phyloP scores from a whole-genome alignment of 2,113 vertebrate species.

The Aix galericulata region DNA sequence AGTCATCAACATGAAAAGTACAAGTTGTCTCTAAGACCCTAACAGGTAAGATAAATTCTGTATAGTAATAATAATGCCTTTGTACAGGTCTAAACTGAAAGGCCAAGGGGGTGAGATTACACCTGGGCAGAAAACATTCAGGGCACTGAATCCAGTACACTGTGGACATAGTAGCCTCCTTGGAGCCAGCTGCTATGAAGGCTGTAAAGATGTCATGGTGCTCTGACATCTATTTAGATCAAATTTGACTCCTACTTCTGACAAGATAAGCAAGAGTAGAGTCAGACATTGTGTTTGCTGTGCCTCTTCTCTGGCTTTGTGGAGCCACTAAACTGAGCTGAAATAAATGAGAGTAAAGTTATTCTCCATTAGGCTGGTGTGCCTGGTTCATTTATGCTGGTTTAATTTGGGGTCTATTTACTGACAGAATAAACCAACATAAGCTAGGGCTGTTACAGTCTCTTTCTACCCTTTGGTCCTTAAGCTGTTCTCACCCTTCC shows the following conservation, averaged over 20 bases:
- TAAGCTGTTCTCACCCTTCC: not conserved
- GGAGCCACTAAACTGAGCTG: not conserved
- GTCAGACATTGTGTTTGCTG: not conserved
- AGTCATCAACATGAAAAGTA: constrained; percentile 1
- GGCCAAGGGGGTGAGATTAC: constrained; percentile 46
- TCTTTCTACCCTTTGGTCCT: not conserved
- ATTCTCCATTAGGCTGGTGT: not conserved
- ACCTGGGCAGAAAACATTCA: constrained; percentile 16
- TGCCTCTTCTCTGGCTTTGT: not conserved
- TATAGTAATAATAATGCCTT: constrained; percentile 57
- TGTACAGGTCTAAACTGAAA: constrained; percentile 36
- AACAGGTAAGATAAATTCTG: constrained; percentile 27
- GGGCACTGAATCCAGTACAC: not conserved
- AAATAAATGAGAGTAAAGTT: not conserved
- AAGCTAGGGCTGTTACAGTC: not conserved
- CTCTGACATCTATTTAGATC: not conserved
- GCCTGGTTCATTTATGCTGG: not conserved
- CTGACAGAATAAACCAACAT: not conserved
- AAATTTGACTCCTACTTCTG: not conserved
- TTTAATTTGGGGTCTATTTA: not conserved
- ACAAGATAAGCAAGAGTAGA: not conserved
- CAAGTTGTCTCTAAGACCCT: not conserved
- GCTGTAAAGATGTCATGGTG: not conserved
- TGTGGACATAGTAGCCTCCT: not conserved
- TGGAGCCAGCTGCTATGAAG: constrained; percentile 49